Evolutionary conservation across 2,797 vertebrate species (phyloP).

Genomic region (Philypnodon macrostomus): DNA sequence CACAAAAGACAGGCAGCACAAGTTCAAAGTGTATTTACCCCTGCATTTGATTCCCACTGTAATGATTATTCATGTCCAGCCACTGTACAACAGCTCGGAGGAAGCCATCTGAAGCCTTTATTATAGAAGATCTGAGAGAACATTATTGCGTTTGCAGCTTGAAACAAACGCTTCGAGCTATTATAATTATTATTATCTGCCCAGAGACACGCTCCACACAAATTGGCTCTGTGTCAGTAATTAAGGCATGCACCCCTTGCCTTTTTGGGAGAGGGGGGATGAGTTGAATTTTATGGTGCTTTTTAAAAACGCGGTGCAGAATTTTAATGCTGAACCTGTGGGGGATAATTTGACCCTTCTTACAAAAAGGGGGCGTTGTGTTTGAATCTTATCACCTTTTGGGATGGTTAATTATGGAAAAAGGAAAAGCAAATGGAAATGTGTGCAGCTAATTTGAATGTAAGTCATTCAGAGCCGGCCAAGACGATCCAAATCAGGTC

Average conservation of each 20-base stretch:
- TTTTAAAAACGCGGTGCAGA: conserved; percentile 48
- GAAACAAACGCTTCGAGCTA: conserved; percentile 73
- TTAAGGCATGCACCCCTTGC: conserved; percentile 62
- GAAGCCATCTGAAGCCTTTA: conserved; percentile 66
- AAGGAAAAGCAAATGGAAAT: conserved; percentile 28
- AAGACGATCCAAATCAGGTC: conserved; percentile 19
- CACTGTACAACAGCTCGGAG: conserved; percentile 65
- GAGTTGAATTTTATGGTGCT: conserved; percentile 43
- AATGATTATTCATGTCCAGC: conserved; percentile 73
- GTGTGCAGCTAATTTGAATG: conserved; percentile 34
- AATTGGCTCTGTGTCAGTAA: conserved; percentile 72
- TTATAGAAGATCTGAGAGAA: conserved; percentile 70
- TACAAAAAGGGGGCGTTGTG: conserved; percentile 29
- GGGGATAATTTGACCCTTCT: conserved; percentile 48
- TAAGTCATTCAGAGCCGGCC: conserved; percentile 16
- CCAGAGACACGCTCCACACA: conserved; percentile 65
- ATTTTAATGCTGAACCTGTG: conserved; percentile 48
- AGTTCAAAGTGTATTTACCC: conserved; percentile 64
- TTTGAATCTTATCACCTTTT: conserved; percentile 49
- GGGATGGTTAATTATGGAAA: conserved; percentile 48
- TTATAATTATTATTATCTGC: conserved; percentile 76
- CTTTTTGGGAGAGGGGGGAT: conserved; percentile 20
- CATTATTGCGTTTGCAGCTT: conserved; percentile 72
- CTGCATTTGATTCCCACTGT: conserved; percentile 66
- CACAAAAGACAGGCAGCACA: conserved; percentile 54